Conservation (phyloP, 2,888 invertebrate species). For the Cephus nigrinus region DNA sequence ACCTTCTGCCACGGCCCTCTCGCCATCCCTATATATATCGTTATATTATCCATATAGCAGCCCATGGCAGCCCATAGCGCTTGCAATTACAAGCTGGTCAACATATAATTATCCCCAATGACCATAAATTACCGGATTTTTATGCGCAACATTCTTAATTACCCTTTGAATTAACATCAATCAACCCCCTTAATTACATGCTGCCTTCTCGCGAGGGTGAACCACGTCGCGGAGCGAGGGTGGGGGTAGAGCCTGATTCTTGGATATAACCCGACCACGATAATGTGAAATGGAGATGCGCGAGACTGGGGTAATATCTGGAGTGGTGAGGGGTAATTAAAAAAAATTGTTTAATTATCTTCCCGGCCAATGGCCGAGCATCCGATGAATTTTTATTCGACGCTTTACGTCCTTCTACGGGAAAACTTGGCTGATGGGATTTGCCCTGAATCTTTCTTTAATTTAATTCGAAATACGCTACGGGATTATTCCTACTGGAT, state of each 20-base stretch:
- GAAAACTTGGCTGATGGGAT: neutral
- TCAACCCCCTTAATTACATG: slow-evolving; percentile 65
- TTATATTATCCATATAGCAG: slow-evolving; percentile 20
- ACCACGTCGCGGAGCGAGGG: neutral
- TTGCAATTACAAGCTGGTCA: slow-evolving; percentile 67
- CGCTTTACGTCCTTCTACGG: neutral
- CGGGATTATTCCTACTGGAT: neutral
- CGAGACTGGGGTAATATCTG: neutral
- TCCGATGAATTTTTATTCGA: neutral
- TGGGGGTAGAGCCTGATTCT: neutral
- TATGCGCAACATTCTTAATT: slow-evolving; percentile 67
- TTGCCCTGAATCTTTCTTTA: neutral
- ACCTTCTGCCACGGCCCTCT: neutral
- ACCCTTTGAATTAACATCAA: slow-evolving; percentile 68
- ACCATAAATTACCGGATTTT: slow-evolving; percentile 67
- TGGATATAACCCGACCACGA: neutral
- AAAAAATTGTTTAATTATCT: neutral
- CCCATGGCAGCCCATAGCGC: slow-evolving; percentile 35
- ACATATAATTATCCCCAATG: slow-evolving; percentile 67
- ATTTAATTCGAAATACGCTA: neutral
- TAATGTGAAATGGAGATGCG: neutral
- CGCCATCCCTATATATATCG: slow-evolving; percentile 11
- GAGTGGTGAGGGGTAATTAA: neutral
- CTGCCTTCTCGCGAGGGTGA: slow-evolving; percentile 45
- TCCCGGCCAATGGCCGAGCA: neutral